These are phyloP conservation scores for Bombyx mandarina DNA, from an alignment of 1,140 invertebrate species.

Conservation along the genomic window DNA sequence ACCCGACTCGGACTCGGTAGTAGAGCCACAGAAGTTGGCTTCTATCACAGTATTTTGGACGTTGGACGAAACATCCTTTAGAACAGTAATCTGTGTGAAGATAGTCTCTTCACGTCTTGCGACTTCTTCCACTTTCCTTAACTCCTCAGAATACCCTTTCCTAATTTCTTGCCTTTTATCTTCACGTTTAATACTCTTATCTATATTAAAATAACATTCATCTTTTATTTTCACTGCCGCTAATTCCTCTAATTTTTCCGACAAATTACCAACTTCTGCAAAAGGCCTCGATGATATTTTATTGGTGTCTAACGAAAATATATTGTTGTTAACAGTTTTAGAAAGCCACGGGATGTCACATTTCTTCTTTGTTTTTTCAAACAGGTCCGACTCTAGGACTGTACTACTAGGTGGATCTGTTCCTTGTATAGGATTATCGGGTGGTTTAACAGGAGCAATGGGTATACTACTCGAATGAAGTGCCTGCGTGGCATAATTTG, in stretches of 20 bases:
- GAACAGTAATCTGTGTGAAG: conserved; percentile 61
- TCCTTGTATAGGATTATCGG: conserved; percentile 61
- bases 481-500: conserved; percentile 43
- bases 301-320: conserved; percentile 53
- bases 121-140: conserved; percentile 54
- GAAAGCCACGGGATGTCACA: conserved; percentile 67
- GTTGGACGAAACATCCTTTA: conserved; percentile 59
- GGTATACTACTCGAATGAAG: conserved; percentile 62
- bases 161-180: conserved; percentile 16
- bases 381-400: conserved; percentile 51
- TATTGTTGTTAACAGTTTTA: conserved; percentile 66
- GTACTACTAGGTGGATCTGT: conserved; percentile 62
- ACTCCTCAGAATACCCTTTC: conserved; percentile 21
- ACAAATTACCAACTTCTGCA: conserved; percentile 54
- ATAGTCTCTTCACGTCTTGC: conserved; percentile 54
- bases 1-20: conserved; percentile 60
- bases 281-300: conserved; percentile 59
- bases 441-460: conserved; percentile 59
- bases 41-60: conserved; percentile 61
- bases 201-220: conserved; percentile 4
- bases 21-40: conserved; percentile 53
- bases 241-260: conserved; percentile 42
- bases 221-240: conserved; percentile 18
- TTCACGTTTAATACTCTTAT: conserved; percentile 14
- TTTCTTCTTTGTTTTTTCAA: conserved; percentile 40